These are phyloP conservation scores for Oreonectes daqikongensis DNA, from an alignment of 2,797 vertebrate species.

Conservation along the genomic window DNA sequence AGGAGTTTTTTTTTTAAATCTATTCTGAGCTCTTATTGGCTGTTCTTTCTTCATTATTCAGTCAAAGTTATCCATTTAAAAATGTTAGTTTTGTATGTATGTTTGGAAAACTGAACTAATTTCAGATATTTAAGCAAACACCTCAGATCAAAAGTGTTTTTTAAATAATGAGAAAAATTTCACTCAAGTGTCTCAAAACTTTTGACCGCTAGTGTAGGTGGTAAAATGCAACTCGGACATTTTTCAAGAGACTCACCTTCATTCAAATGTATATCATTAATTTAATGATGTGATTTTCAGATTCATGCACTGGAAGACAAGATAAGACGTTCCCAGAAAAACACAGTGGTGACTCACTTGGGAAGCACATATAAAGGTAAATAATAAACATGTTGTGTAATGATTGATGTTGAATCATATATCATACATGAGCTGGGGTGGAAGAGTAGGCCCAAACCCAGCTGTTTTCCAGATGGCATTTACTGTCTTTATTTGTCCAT, in stretches of 20 bases:
- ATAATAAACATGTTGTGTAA: conserved; percentile 36
- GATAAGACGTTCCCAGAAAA: conserved; percentile 84
- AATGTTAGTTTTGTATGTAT: too few species aligned
- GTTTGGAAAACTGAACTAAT: too few species aligned
- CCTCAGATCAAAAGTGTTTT: too few species aligned
- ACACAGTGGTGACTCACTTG: conserved; percentile 81
- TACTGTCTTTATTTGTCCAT: conserved; percentile 4
- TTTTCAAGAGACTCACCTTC: not conserved
- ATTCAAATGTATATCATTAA: not conserved
- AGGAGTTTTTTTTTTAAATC: too few species aligned
- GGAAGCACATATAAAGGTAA: conserved; percentile 85
- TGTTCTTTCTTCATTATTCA: too few species aligned
- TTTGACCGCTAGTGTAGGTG: too few species aligned
- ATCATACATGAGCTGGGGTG: not conserved
- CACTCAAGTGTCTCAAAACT: too few species aligned
- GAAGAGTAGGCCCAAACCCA: not conserved
- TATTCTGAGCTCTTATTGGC: too few species aligned
- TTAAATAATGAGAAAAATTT: too few species aligned
- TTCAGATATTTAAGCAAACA: too few species aligned
- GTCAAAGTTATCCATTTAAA: too few species aligned
- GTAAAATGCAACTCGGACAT: not conserved
- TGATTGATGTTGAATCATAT: not conserved
- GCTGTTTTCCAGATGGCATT: conserved; percentile 29
- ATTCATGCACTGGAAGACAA: conserved; percentile 91
- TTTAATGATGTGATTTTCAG: conserved; percentile 70